Conservation (phyloP, 2,888 invertebrate species). For the Octonoba sinensis region DNA sequence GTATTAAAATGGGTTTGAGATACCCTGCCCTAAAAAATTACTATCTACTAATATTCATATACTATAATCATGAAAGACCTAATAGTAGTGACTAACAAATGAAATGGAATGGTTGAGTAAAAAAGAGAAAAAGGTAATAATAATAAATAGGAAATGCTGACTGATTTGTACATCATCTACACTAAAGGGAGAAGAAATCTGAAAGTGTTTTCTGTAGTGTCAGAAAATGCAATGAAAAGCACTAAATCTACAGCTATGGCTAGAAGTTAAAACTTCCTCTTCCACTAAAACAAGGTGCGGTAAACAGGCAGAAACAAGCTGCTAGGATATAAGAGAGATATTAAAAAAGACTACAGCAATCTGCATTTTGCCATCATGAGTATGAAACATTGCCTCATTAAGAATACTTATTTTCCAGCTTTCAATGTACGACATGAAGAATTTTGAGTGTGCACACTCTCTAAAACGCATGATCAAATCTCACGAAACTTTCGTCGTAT, state of each 20-base stretch:
- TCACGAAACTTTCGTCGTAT: no score
- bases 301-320: conserved; percentile 61
- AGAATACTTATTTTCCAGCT: no score
- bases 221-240: conserved; percentile 56
- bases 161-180: conserved; percentile 29
- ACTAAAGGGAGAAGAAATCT: conserved; percentile 33
- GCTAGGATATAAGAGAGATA: conserved; percentile 42
- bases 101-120: conserved; percentile 8
- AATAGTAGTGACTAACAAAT: no score
- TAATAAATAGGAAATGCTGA: conserved; percentile 20
- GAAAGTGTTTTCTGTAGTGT: conserved; percentile 33
- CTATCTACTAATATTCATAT: not conserved
- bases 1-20: no score
- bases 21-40: conserved; percentile 1
- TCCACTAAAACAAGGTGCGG: conserved; percentile 55
- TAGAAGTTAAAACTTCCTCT: conserved; percentile 39
- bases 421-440: no score
- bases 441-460: no score
- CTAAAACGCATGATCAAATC: no score
- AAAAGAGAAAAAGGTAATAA: conserved; percentile 29
- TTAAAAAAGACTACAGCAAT: conserved; percentile 28
- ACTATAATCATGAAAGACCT: not conserved
- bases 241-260: conserved; percentile 60
- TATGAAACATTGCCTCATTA: no score
- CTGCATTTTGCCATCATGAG: conserved; percentile 40